phyloP scores from a whole-genome alignment of 2,113 vertebrate species.

The Lophura nycthemera region DNA sequence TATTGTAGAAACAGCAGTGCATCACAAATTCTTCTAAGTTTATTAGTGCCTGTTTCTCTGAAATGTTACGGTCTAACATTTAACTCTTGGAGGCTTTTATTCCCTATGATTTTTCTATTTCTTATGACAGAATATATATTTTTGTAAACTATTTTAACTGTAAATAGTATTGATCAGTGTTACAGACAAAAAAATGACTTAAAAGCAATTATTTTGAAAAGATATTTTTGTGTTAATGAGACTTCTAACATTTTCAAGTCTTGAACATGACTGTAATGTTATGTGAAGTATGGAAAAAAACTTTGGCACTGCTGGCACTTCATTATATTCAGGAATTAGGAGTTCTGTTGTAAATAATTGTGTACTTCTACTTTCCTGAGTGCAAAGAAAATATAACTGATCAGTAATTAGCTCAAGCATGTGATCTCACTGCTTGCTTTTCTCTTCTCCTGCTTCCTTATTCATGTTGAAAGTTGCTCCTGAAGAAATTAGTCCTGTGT shows the following conservation, averaged over 20 bases:
- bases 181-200: neutral
- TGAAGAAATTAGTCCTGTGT: neutral
- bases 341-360: neutral
- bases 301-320: neutral
- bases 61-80: neutral
- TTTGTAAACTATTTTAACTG: constrained; percentile 42
- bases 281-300: neutral
- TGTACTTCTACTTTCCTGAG: neutral
- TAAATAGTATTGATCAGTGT: constrained; percentile 3
- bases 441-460: neutral
- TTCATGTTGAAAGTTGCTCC: neutral
- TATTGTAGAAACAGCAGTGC: neutral
- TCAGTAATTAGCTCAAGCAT: neutral
- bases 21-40: neutral
- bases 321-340: neutral
- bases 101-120: neutral
- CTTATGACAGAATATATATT: constrained; percentile 37
- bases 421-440: neutral
- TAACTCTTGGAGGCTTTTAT: neutral
- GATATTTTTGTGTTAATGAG: neutral
- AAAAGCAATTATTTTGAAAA: neutral
- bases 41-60: neutral
- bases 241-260: neutral
- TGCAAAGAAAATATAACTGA: neutral
- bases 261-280: neutral